phyloP scores from a whole-genome alignment of 92 coral and sea anemone genomes.

The Montipora capitata region DNA sequence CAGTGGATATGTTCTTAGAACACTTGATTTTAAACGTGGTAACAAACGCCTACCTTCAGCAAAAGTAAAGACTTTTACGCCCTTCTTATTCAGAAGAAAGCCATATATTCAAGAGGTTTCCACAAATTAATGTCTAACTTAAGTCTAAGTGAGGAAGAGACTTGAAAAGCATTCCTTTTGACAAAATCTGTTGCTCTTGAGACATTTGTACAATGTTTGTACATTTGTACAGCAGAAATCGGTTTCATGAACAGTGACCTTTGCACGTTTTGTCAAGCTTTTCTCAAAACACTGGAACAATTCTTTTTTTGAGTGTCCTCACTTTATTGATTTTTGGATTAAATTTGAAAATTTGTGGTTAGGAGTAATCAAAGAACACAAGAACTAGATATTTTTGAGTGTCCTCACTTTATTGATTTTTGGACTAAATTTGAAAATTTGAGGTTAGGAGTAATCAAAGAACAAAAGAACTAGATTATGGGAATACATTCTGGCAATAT shows the following conservation, averaged over 20 bases:
- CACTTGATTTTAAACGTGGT: too few relatives aligned
- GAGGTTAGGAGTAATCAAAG: neutral
- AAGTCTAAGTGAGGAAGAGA: slow-evolving; percentile 15
- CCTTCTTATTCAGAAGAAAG: neutral
- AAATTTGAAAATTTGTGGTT: neutral
- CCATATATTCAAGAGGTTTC: slow-evolving; percentile 17
- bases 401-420: too few relatives aligned
- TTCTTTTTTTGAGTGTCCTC: neutral
- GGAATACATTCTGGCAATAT: too few relatives aligned
- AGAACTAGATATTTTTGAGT: too few relatives aligned
- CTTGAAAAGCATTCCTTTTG: slow-evolving; percentile 16
- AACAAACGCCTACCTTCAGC: neutral
- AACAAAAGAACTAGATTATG: neutral
- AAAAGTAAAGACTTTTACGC: neutral
- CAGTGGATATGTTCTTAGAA: too few relatives aligned
- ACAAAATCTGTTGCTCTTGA: slow-evolving; percentile 15
- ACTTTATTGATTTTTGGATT: neutral
- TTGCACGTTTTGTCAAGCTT: neutral
- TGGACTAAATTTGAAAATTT: too few relatives aligned
- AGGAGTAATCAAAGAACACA: too few relatives aligned
- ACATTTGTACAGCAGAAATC: neutral
- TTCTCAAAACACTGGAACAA: neutral
- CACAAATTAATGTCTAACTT: slow-evolving; percentile 9
- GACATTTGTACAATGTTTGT: slow-evolving; percentile 25
- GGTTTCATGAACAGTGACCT: neutral